Evolutionary conservation across 2,797 vertebrate species (phyloP).

Genomic region (Oreortyx pictus): DNA sequence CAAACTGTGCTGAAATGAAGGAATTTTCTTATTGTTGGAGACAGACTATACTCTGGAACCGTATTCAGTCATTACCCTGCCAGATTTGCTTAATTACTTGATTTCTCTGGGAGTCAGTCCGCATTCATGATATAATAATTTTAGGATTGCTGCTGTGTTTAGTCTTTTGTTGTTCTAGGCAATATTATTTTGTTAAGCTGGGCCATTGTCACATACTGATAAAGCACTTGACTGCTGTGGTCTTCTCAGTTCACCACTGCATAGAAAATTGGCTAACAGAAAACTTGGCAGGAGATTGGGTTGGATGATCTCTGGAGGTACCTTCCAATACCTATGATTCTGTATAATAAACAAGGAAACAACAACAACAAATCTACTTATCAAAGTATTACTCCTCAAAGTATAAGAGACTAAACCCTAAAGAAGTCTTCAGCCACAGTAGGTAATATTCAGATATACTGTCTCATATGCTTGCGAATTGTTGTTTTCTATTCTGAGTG

Average conservation of each 20-base stretch:
- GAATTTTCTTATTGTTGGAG: background rate
- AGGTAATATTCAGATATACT: background rate
- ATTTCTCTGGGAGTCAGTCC: background rate
- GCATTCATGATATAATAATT: background rate
- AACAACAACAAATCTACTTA: background rate
- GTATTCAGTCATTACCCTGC: background rate
- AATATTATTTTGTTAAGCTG: background rate
- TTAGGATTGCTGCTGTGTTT: background rate
- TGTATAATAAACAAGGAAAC: constrained; percentile 2
- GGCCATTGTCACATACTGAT: background rate
- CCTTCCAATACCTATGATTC: background rate
- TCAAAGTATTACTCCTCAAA: background rate
- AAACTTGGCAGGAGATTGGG: background rate
- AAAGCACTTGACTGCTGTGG: background rate
- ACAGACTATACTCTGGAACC: background rate
- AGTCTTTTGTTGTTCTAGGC: background rate
- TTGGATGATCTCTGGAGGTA: too few relatives aligned
- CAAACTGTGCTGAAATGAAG: background rate
- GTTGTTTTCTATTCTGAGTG: background rate
- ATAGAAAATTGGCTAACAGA: background rate
- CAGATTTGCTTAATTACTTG: background rate
- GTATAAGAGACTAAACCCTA: background rate
- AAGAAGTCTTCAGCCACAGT: background rate
- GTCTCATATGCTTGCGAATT: background rate
- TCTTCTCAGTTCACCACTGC: background rate